These are phyloP conservation scores for Pogonocherus hispidulus DNA, from an alignment of 2,888 invertebrate species.

Conservation along the genomic window DNA sequence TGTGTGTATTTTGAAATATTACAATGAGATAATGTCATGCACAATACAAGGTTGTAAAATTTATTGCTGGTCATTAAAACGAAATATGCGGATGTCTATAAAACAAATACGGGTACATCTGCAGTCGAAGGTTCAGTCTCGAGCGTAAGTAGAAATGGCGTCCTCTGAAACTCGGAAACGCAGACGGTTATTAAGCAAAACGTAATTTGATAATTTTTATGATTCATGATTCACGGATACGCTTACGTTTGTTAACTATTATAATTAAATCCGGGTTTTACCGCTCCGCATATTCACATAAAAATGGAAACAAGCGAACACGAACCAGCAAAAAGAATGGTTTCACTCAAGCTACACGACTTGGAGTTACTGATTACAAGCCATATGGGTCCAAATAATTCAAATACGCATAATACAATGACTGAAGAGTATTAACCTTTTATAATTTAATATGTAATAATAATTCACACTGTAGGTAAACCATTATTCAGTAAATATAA, in stretches of 20 bases:
- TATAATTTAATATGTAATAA: no score
- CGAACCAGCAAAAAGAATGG: not conserved
- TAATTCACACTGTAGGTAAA: no score
- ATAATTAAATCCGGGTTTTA: conserved; percentile 10
- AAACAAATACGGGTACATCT: not conserved
- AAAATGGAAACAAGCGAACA: not conserved
- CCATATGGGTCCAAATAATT: not conserved
- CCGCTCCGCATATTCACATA: not conserved
- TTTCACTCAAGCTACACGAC: no score
- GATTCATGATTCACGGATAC: conserved; percentile 6
- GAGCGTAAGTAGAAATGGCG: not conserved
- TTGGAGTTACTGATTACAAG: not conserved
- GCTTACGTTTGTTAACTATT: conserved; percentile 10
- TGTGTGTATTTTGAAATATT: not conserved
- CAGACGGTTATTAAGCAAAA: no score
- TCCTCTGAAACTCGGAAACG: no score
- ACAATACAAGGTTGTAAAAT: not conserved
- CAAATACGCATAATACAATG: not conserved
- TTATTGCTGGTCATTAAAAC: not conserved
- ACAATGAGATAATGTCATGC: not conserved
- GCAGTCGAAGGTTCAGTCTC: not conserved
- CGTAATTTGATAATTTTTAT: not conserved
- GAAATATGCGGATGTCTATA: not conserved
- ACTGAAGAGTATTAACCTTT: not conserved
- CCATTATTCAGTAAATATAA: no score